Base-by-base conservation (phyloP, 1,140 invertebrate genomes). In the Magallana gigas region DNA sequence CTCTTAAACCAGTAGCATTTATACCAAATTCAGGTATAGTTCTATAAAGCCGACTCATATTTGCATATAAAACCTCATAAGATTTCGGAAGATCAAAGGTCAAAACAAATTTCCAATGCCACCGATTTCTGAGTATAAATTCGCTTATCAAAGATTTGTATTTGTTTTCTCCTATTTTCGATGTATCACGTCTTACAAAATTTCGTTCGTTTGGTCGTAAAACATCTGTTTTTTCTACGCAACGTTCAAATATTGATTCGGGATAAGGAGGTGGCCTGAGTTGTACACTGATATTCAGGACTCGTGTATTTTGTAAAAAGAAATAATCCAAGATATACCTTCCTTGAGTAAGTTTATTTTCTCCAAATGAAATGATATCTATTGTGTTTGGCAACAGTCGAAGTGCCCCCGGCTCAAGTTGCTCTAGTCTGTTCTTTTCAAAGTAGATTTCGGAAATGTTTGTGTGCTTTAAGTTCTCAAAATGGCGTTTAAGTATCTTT, bases 331-430 rank as follows among this genome's bases (percentile, higher is more conserved):
- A 11, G 1, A 71, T 71, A 3, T 71, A 71, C 36, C 18, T 71
- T 29, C 68, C 68, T 36, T 71, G 68, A 11, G 68, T 71, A 18
- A 71, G 18, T 36, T 76, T 76, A 76, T 76, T 76, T 76, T 29
- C 18, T 36, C 68, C 68, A 8, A 76, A 9, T 4, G 68, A 76
- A 29, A 76, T 3, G 11, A 3, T 76, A 0, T 0, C 1, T 9
- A 76, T 2, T 12, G 68, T 29, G 1, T 36, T 29, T 0, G 5
- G 68, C 11, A 76, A 23, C 11, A 29, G 11, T 76, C 23, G 23
- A 1, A 76, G 5, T 1, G 23, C 68, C 0, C 68, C 68, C 1
- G 68, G 18, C 8, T 76, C 68, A 12, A 76, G 12, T 29, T 36
- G 68, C 4, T 76, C 68, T 8, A 76, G 68, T 76, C 68, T 18